Conservation (phyloP, 2,888 invertebrate species). For the Callyntrura guangdongensis region DNA sequence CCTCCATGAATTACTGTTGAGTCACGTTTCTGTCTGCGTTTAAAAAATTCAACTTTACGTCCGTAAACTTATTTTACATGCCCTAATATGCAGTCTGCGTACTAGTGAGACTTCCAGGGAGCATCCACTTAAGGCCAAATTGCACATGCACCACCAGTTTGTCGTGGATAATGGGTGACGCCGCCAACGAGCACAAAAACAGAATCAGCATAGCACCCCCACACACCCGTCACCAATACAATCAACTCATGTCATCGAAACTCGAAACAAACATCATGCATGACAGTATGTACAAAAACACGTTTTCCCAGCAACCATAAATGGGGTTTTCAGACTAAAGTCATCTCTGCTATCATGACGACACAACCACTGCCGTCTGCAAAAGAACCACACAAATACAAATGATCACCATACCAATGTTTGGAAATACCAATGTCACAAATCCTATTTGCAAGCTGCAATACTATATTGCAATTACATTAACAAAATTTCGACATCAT, state of each 20-base stretch:
- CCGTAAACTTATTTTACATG: too few species aligned
- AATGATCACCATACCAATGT: background rate
- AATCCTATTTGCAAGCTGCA: background rate
- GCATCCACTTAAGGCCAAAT: slow-evolving; percentile 61
- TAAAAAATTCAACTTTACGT: too few species aligned
- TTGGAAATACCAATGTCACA: background rate
- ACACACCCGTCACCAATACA: too few species aligned
- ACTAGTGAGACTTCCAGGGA: background rate
- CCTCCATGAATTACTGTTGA: slow-evolving; percentile 5
- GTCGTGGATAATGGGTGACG: slow-evolving; percentile 73
- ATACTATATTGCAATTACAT: background rate
- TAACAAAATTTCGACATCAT: slow-evolving; percentile 11
- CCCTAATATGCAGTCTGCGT: too few species aligned
- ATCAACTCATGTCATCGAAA: background rate
- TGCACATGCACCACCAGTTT: slow-evolving; percentile 55
- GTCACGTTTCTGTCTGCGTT: background rate
- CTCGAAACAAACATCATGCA: background rate
- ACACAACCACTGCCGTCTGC: background rate
- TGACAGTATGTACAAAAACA: background rate
- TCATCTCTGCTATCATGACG: background rate
- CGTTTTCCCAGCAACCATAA: background rate
- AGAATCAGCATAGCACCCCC: background rate
- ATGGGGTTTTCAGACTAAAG: background rate
- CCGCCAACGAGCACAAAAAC: background rate
- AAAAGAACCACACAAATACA: background rate